Base-by-base conservation (phyloP, 1,140 invertebrate species). In the Trichogramma pretiosum region DNA sequence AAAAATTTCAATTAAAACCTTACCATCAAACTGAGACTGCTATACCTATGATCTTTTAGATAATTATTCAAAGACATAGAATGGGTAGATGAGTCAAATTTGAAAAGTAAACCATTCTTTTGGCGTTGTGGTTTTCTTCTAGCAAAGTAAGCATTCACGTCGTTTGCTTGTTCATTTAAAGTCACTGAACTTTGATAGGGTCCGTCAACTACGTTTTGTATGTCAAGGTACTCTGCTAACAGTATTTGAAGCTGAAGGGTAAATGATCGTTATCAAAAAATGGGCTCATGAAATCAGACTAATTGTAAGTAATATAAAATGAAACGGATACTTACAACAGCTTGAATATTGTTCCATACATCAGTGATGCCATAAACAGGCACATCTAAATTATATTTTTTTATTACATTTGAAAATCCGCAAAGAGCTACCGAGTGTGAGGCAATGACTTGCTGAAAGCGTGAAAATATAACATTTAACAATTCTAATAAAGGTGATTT, bases 321-420 rank as follows among this genome's bases (percentile, higher is more conserved):
- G n/a, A 38, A 50, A 46, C 10, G 30, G n/a, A 36, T 44, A 73
- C 79, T 75, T 76, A 92, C 85, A 54, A 92, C 86, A 59, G 81
- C 79, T 67, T 95, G 91, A 18, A 93, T 83, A 60, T 87, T 85
- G 24, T 79, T 82, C 90, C 91, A 94, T 55, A 92, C 87, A 67
- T 92, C 85, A 13, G 81, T 77, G 57, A 89, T 81, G 54, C 83
- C 82, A 68, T 93, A 92, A 3, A 82, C 62, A 32, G 74, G 72
- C 3, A 77, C 62, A 50, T 76, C 72, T 17, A 73, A 54, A 26
- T 75, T 68, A 57, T 81, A 74, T 41, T 74, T 75, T 59, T 75
- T 72, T 23, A 68, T 67, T 28, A 78, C 72, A 49, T 77, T 62
- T 30, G 77, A 73, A 48, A 85, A 78, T 56, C 78, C 74, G 16